Evolutionary conservation across 2,797 vertebrate genomes (phyloP).

Genomic region (Gymnoscopelus braueri): DNA sequence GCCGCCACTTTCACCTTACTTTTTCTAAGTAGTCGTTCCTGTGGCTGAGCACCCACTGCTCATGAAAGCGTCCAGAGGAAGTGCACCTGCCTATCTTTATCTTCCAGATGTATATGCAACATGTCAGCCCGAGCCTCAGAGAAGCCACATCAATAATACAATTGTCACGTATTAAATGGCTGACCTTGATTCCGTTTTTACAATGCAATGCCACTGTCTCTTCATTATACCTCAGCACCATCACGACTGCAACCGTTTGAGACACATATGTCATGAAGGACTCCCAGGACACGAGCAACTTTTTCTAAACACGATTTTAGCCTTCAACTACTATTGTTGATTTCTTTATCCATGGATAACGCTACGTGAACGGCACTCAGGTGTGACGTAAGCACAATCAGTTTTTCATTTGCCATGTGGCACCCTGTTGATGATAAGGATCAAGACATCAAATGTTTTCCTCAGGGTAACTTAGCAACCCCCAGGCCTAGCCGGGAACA

Average conservation of each 20-base stretch:
- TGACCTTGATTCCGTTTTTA: not conserved
- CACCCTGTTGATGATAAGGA: conserved; percentile 58
- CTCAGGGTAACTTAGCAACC: conserved; percentile 55
- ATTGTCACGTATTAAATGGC: too few species aligned
- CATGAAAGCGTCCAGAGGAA: too few species aligned
- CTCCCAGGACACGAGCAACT: too few species aligned
- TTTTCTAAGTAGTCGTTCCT: too few species aligned
- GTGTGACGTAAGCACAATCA: conserved; percentile 23
- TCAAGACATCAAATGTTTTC: conserved; percentile 60
- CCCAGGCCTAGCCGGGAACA: conserved; percentile 11
- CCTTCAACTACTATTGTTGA: not conserved
- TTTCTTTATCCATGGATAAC: conserved; percentile 2
- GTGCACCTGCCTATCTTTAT: too few species aligned
- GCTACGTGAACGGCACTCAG: conserved; percentile 27
- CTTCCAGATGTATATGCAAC: too few species aligned
- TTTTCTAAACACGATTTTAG: not conserved
- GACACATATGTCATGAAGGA: too few species aligned
- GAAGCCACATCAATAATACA: too few species aligned
- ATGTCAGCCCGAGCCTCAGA: too few species aligned
- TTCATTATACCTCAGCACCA: not conserved
- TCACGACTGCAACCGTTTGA: not conserved
- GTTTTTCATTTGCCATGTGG: conserved; percentile 25
- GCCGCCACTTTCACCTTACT: too few species aligned
- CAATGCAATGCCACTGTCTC: not conserved
- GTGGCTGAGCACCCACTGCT: too few species aligned